phyloP scores from a whole-genome alignment of 2,888 invertebrate species.

The Sminthurinus aureus region DNA sequence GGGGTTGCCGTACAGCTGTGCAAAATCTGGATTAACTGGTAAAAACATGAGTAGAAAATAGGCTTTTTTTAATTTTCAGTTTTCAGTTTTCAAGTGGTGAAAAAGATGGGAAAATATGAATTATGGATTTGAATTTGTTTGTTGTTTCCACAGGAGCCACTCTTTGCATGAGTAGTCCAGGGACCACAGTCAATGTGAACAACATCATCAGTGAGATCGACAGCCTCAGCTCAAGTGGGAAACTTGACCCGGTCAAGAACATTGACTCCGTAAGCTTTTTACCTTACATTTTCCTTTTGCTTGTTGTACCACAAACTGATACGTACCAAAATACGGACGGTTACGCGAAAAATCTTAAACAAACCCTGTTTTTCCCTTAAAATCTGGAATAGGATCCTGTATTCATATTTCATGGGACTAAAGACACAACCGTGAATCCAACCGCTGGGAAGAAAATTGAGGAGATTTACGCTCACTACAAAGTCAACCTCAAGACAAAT shows the following conservation, averaged over 20 bases:
- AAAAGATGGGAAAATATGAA: too few relatives aligned
- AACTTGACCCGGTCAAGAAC: constrained; percentile 60
- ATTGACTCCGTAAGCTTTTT: constrained; percentile 45
- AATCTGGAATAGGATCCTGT: neutral
- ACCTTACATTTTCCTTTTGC: too few relatives aligned
- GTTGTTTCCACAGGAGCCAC: constrained; percentile 44
- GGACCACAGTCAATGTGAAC: constrained; percentile 25
- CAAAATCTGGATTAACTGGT: constrained; percentile 44
- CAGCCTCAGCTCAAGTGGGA: constrained; percentile 47
- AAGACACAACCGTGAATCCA: constrained; percentile 37
- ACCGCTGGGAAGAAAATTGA: constrained; percentile 35
- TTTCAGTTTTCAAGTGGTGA: too few relatives aligned
- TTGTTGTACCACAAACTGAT: too few relatives aligned
- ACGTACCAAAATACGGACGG: too few relatives aligned
- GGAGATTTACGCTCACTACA: constrained; percentile 37
- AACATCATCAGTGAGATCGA: constrained; percentile 43
- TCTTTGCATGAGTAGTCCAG: constrained; percentile 47
- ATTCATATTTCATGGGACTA: constrained; percentile 43
- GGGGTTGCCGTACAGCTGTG: constrained; percentile 58
- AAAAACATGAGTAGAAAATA: too few relatives aligned
- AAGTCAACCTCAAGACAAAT: constrained; percentile 24
- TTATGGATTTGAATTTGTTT: too few relatives aligned
- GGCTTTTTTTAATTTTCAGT: too few relatives aligned
- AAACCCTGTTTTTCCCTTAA: too few relatives aligned
- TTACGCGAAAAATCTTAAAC: constrained; percentile 12